These are phyloP conservation scores for Drosophila ananassae DNA, from an alignment of 1,140 invertebrate genomes.

Conservation along the genomic window DNA sequence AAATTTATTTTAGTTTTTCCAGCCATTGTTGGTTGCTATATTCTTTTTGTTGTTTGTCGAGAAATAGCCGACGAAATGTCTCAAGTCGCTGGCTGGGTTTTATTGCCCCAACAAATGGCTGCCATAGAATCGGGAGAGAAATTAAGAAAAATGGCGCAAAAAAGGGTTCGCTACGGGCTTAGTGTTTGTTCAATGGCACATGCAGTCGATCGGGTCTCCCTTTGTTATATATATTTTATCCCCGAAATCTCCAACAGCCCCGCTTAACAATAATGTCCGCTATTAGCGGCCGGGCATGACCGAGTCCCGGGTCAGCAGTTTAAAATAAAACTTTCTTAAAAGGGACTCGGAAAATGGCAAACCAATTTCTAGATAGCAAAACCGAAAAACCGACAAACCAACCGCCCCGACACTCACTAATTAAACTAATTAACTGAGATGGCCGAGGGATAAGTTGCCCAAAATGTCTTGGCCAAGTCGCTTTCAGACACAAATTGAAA, in stretches of 20 bases:
- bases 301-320: conserved; percentile 49
- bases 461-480: conserved; percentile 25
- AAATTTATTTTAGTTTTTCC: conserved; percentile 76
- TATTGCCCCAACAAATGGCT: conserved; percentile 67
- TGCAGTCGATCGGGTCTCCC: conserved; percentile 67
- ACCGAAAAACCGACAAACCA: conserved; percentile 28
- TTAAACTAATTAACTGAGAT: conserved; percentile 74
- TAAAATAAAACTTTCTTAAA: conserved; percentile 55
- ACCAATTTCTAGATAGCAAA: conserved; percentile 40
- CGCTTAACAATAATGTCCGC: conserved; percentile 59
- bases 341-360: conserved; percentile 48
- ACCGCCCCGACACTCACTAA: conserved; percentile 57
- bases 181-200: conserved; percentile 79
- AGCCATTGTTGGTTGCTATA: conserved; percentile 23
- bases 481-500: conserved; percentile 47
- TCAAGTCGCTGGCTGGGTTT: conserved; percentile 69
- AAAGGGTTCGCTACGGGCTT: conserved; percentile 58
- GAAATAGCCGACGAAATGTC: conserved; percentile 62
- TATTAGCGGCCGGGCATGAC: conserved; percentile 60
- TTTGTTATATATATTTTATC: conserved; percentile 23
- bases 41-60: conserved; percentile 5
- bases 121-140: conserved; percentile 42
- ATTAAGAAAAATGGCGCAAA: conserved; percentile 77
- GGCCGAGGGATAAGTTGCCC: conserved; percentile 37
- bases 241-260: background rate